Conservation (phyloP, 1,140 invertebrate species). For the Portunus trituberculatus region DNA sequence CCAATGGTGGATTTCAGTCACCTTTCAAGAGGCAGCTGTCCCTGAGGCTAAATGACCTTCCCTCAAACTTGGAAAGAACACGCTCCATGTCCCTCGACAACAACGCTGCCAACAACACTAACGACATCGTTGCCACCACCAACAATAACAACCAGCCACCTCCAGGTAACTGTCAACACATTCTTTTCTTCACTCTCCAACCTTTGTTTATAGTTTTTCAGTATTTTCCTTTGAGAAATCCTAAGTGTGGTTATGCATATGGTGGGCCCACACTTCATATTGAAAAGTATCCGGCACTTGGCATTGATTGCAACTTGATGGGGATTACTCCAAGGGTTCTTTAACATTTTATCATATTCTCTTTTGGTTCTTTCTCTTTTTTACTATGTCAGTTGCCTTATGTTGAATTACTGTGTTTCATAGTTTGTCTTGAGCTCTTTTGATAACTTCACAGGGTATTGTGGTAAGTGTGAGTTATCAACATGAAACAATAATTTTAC, state of each 20-base stretch:
- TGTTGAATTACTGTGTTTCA: not conserved
- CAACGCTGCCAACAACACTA: conserved; percentile 30
- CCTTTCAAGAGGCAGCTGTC: conserved; percentile 98
- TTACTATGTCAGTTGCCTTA: not conserved
- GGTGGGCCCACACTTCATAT: not conserved
- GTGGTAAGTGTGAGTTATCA: not conserved
- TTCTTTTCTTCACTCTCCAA: not conserved
- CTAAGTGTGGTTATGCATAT: not conserved
- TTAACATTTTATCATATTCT: not conserved
- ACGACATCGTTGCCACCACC: conserved; percentile 19
- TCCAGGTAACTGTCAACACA: conserved; percentile 58
- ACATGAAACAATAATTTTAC: not conserved
- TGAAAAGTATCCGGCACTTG: not conserved
- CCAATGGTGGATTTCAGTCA: conserved; percentile 79
- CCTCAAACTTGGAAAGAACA: conserved; percentile 92
- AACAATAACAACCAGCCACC: conserved; percentile 66
- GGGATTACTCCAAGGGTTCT: too few relatives aligned
- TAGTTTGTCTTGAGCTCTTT: not conserved
- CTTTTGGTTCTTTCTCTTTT: not conserved
- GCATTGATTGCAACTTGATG: not conserved
- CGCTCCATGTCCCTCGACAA: conserved; percentile 71
- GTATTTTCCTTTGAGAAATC: not conserved
- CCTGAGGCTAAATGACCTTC: conserved; percentile 94
- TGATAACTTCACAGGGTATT: not conserved
- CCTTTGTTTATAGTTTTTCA: not conserved